Conservation (phyloP, 2,797 vertebrate genomes). For the Vireo griseus region DNA sequence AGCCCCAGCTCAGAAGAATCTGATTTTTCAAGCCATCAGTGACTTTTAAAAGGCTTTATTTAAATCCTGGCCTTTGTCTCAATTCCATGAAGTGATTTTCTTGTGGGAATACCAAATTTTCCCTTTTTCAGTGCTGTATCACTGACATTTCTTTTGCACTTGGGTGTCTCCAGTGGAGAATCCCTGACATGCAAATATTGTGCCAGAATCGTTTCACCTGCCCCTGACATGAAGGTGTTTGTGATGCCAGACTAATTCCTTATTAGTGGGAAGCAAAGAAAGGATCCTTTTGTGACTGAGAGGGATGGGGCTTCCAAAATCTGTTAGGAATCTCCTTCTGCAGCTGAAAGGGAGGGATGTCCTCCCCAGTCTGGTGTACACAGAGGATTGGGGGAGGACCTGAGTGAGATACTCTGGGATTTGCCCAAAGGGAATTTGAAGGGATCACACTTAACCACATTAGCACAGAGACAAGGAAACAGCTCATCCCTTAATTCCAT, state of each 20-base stretch:
- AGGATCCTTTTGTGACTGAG: background rate
- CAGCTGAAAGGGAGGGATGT: background rate
- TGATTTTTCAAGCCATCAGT: background rate
- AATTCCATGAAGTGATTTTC: background rate
- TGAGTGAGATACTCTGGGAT: background rate
- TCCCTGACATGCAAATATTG: background rate
- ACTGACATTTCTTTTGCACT: background rate
- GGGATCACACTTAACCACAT: fast-evolving
- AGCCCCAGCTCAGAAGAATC: background rate
- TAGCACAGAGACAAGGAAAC: background rate
- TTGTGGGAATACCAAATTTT: background rate
- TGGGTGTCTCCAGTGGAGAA: fast-evolving
- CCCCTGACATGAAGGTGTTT: background rate
- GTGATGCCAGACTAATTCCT: background rate
- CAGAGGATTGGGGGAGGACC: background rate
- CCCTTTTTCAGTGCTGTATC: background rate
- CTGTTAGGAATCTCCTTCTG: background rate
- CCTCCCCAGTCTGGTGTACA: background rate
- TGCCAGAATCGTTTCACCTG: background rate
- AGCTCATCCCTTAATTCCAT: background rate
- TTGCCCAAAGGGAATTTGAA: background rate
- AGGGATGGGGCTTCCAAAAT: background rate
- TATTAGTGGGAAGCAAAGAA: background rate
- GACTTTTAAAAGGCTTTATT: background rate
- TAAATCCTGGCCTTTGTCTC: background rate